These are phyloP conservation scores for Ecdyonurus torrentis DNA, from an alignment of 2,888 invertebrate genomes.

Conservation along the genomic window DNA sequence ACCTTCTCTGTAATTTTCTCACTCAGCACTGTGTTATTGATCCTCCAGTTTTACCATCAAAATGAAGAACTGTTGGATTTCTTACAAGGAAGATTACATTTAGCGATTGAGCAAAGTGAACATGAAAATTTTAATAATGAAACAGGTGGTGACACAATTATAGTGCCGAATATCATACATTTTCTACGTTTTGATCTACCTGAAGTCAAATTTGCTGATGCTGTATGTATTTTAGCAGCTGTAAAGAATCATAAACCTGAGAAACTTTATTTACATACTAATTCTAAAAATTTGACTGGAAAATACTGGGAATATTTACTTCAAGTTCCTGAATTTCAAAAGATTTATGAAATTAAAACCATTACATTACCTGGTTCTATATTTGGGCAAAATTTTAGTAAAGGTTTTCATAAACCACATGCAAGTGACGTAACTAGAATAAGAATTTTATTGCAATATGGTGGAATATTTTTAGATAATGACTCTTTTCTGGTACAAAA, in stretches of 20 bases:
- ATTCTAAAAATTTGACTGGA: conserved; percentile 14
- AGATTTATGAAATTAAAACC: background rate
- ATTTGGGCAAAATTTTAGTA: conserved; percentile 3
- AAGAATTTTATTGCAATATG: conserved; percentile 18
- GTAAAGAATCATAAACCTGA: conserved; percentile 19
- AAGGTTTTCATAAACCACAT: conserved; percentile 12
- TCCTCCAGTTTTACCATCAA: too few relatives aligned
- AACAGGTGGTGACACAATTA: conserved; percentile 14
- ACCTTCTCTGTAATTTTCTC: too few relatives aligned
- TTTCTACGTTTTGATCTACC: conserved; percentile 17
- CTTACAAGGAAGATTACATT: too few relatives aligned
- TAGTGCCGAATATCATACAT: conserved; percentile 22
- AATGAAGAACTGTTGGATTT: too few relatives aligned
- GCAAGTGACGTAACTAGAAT: conserved; percentile 15
- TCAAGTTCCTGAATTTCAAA: conserved; percentile 12
- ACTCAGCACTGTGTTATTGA: too few relatives aligned
- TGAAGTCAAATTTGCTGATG: conserved; percentile 15
- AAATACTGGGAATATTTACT: conserved; percentile 16
- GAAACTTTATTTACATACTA: conserved; percentile 19
- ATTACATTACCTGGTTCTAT: background rate
- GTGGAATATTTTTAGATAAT: conserved; percentile 23
- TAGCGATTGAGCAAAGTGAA: too few relatives aligned
- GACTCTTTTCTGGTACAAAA: conserved; percentile 20
- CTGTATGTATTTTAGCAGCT: conserved; percentile 16
- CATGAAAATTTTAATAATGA: conserved; percentile 16